A percentile compares a stretch with the other conserved stretches of the same genome.
Conservation (phyloP, 2,797 vertebrate species). For the Tachyglossus aculeatus region DNA sequence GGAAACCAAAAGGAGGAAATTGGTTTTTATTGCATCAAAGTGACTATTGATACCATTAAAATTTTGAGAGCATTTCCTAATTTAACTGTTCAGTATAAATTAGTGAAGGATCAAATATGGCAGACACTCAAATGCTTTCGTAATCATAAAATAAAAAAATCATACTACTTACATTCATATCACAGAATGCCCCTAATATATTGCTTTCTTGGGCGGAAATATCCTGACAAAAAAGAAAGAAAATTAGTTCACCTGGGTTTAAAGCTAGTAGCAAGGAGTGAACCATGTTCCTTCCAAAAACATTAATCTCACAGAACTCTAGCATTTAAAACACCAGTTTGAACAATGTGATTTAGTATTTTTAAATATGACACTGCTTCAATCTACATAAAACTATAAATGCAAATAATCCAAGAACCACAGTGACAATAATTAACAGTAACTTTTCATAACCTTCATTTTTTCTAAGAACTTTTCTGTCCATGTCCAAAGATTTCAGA, state of each 20-base stretch:
- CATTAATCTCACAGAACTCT: neutral
- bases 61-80: neutral
- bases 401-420: too few relatives aligned
- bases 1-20: neutral
- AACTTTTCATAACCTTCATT: too few relatives aligned
- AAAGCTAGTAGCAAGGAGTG: neutral
- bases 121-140: neutral
- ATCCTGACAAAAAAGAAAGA: slow-evolving; percentile 79
- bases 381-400: too few relatives aligned
- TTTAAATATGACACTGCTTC: too few relatives aligned
- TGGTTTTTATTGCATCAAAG: neutral
- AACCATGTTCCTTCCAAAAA: neutral
- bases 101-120: neutral
- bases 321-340: neutral
- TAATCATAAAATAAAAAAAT: slow-evolving; percentile 30
- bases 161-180: slow-evolving; percentile 94
- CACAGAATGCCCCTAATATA: slow-evolving; percentile 98
- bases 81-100: neutral
- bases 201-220: slow-evolving; percentile 99
- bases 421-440: too few relatives aligned
- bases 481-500: too few relatives aligned
- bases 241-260: slow-evolving; percentile 44
- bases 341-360: too few relatives aligned
- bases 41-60: neutral
- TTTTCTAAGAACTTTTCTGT: too few relatives aligned